Evolutionary conservation across 2,888 invertebrate genomes (phyloP).

Genomic region (Epinotia brunnichana): DNA sequence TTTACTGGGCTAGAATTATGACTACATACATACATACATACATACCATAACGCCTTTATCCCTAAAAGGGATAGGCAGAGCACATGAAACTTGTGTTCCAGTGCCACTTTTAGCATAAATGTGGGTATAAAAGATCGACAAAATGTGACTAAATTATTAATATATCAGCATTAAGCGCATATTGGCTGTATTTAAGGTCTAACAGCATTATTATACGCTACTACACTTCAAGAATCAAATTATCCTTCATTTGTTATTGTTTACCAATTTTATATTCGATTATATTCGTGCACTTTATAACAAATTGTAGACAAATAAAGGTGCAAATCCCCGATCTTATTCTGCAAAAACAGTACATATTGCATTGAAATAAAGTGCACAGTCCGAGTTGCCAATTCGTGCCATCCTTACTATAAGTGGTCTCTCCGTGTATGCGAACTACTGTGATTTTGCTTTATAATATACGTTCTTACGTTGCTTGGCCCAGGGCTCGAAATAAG

Average conservation of each 20-base stretch:
- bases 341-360: constrained; percentile 24
- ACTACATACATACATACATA: too few relatives aligned
- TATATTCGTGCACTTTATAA: constrained; percentile 28
- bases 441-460: constrained; percentile 54
- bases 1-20: constrained; percentile 2
- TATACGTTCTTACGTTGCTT: constrained; percentile 69
- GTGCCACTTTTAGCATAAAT: too few relatives aligned
- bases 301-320: background rate
- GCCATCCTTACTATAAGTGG: constrained; percentile 11
- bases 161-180: constrained; percentile 14
- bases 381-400: constrained; percentile 20
- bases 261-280: background rate
- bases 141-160: background rate
- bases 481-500: constrained; percentile 66
- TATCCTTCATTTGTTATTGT: background rate
- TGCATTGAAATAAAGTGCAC: constrained; percentile 39
- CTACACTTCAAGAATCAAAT: background rate
- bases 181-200: background rate
- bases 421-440: constrained; percentile 39
- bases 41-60: too few relatives aligned
- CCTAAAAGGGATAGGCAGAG: too few relatives aligned
- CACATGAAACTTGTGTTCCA: too few relatives aligned
- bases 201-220: background rate
- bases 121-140: too few relatives aligned
- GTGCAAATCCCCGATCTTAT: background rate